phyloP scores from a whole-genome alignment of 2,113 vertebrate genomes.

The Antechinus flavipes region DNA sequence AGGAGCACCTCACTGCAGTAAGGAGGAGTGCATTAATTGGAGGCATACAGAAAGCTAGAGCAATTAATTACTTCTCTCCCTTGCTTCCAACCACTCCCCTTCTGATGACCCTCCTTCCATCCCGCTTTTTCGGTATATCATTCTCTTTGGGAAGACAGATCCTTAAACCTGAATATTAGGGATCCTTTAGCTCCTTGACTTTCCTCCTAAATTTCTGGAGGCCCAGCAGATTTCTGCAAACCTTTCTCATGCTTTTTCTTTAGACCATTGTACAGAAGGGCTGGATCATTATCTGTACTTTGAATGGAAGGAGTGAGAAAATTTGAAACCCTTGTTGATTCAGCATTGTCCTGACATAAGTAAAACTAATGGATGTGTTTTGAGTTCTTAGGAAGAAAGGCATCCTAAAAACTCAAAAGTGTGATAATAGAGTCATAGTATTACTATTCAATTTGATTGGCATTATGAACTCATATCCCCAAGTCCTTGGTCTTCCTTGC shows the following conservation, averaged over 20 bases:
- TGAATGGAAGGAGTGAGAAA: neutral
- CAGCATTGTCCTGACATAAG: neutral
- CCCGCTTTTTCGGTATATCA: neutral
- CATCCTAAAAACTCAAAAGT: neutral
- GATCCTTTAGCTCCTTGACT: neutral
- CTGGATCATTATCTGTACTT: neutral
- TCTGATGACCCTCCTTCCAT: neutral
- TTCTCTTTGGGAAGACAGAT: slow-evolving; percentile 24
- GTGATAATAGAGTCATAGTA: neutral
- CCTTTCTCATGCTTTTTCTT: neutral
- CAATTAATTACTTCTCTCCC: slow-evolving; percentile 8
- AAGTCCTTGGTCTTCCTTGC: neutral
- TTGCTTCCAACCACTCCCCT: neutral
- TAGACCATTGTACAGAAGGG: neutral
- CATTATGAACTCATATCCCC: neutral
- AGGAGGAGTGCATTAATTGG: neutral
- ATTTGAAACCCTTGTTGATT: neutral
- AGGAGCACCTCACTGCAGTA: neutral
- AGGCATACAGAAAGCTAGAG: neutral
- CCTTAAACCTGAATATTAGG: neutral
- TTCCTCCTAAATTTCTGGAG: neutral
- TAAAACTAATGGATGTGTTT: neutral
- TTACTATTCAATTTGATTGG: neutral
- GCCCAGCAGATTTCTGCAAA: neutral
- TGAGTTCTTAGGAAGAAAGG: neutral